Evolutionary conservation across 2,888 invertebrate genomes (phyloP).

Genomic region (Zaprionus obscuricornis): DNA sequence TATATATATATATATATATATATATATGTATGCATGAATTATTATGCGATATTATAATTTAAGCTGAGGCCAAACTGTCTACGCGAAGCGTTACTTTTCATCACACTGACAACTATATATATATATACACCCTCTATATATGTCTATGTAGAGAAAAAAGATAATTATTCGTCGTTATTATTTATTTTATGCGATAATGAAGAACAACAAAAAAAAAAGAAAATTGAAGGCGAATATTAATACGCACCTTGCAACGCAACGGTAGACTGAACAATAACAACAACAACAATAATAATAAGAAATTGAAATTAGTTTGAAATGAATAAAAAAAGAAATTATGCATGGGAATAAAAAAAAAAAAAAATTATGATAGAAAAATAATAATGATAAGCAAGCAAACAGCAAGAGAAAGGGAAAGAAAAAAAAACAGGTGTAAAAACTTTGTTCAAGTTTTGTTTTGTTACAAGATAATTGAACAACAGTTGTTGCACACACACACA

Average conservation of each 20-base stretch:
- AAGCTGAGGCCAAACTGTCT: slow-evolving; percentile 59
- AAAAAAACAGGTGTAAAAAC: too few species aligned
- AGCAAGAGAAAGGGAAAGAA: too few species aligned
- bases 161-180: slow-evolving; percentile 49
- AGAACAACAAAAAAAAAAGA: neutral
- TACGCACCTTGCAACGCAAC: slow-evolving; percentile 71
- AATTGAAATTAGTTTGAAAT: slow-evolving; percentile 51
- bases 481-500: too few species aligned
- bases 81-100: slow-evolving; percentile 50
- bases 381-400: too few species aligned
- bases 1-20: too few species aligned
- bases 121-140: slow-evolving; percentile 9
- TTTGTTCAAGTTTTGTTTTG: too few species aligned
- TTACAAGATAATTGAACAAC: too few species aligned
- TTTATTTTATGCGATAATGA: too few species aligned
- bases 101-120: slow-evolving; percentile 28
- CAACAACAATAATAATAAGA: too few species aligned
- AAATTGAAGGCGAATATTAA: slow-evolving; percentile 7
- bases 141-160: slow-evolving; percentile 22
- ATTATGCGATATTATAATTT: slow-evolving; percentile 58
- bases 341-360: neutral
- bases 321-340: slow-evolving; percentile 14
- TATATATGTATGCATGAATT: too few species aligned
- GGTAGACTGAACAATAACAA: slow-evolving; percentile 23
- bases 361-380: too few species aligned